Evolutionary conservation across 2,113 vertebrate species (phyloP), one percentile per base, ranked within the genome.

Genomic region (Orthochromis indermauri): DNA sequence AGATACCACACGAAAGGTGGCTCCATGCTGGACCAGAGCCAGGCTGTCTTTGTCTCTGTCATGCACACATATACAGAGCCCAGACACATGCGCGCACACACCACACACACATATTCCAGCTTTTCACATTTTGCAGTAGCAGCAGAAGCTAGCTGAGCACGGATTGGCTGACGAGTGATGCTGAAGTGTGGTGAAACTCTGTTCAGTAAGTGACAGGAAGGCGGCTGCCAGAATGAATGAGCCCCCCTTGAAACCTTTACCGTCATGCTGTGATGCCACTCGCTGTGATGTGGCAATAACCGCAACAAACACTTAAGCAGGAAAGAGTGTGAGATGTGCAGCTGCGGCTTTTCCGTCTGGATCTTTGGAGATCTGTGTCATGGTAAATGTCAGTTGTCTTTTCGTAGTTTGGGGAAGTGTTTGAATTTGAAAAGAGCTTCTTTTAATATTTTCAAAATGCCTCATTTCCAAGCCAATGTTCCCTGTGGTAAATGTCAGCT

Each of bases 261-360:
- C 40, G 63, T 87, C 66, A 66, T 68, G 86, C 86, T 63, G 61
- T 12, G 63, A 76, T 84, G 68, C 88, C 53, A 24, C 51, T 86
- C 12, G 57, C 57, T 54, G 33, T 66, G 81, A 91, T 84, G 76
- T 53, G 40, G 83, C 76, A 85, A 88, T 87, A 88, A 79, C 87
- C 33, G 45, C 63, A 80, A 35, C 79, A 42, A 82, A 79, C 79
- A 80, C n/a, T 81, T 19, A 87, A 78, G 82, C 88, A 37, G 53
- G 86, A 81, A 78, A 37, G 40, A 54, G 78, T 28, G 37, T 55
- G 79, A 63, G 47, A 96, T 95, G 94, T 96, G 94, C 93, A 94
- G 93, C 88, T 95, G 95, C 63, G 93, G 94, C 49, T 91, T 95
- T 89, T 94, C 91, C 85, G 81, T 95, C 82, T 95, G 95, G 95